Conservation (phyloP, 2,797 vertebrate genomes). For the Enteromius thamalakanensis region DNA sequence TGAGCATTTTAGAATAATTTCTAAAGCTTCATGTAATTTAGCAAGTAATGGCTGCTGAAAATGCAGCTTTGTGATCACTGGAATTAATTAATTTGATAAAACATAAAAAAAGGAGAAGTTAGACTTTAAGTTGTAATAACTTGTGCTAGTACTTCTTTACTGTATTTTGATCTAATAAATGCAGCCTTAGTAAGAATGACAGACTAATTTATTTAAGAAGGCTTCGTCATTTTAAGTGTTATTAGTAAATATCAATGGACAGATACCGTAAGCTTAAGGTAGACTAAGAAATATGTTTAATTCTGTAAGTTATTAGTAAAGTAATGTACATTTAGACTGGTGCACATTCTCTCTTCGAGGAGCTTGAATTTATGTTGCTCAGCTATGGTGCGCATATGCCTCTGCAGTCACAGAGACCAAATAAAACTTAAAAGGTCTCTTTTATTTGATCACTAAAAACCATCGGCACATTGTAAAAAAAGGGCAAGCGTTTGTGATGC, state of each 20-base stretch:
- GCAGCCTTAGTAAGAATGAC: not conserved
- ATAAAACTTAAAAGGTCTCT: conserved; percentile 80
- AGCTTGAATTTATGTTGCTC: conserved; percentile 60
- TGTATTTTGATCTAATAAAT: not conserved
- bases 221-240: not conserved
- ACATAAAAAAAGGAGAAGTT: not conserved
- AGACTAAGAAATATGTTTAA: not conserved
- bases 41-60: not conserved
- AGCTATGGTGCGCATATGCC: conserved; percentile 68
- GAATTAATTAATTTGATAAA: not conserved
- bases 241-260: not conserved
- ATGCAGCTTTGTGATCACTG: not conserved
- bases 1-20: not conserved
- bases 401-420: conserved; percentile 67
- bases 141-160: not conserved
- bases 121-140: not conserved
- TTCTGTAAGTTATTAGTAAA: not conserved
- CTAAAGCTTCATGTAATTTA: not conserved
- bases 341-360: conserved; percentile 1
- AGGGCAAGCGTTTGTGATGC: conserved; percentile 60
- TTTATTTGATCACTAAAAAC: conserved; percentile 80
- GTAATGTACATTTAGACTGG: not conserved
- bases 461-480: conserved; percentile 63
- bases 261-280: not conserved
- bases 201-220: not conserved